Conservation (phyloP, 1,140 invertebrate species). For the Lithobius niger region DNA sequence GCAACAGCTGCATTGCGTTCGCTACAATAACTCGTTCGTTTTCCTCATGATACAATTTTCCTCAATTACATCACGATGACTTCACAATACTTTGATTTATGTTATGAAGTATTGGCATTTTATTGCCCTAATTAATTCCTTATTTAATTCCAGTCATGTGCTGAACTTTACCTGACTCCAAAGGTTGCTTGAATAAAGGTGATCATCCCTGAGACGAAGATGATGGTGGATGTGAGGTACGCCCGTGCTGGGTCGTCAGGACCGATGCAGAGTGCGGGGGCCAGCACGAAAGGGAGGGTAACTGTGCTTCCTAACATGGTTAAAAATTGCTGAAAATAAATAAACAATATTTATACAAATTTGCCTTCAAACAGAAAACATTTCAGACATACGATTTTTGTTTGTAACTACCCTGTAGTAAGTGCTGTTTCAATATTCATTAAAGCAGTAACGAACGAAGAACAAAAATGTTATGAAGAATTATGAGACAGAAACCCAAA, state of each 20-base stretch:
- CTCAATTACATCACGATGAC: too few species aligned
- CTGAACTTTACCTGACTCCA: conserved; percentile 53
- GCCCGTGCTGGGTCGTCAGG: conserved; percentile 60
- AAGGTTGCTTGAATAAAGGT: conserved; percentile 67
- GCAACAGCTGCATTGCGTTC: too few species aligned
- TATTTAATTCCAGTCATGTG: too few species aligned
- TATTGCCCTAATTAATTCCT: too few species aligned
- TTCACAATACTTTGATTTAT: too few species aligned
- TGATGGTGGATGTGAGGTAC: conserved; percentile 73
- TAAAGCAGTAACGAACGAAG: not conserved
- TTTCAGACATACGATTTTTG: not conserved
- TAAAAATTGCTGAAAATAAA: conserved; percentile 54
- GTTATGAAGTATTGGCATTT: too few species aligned
- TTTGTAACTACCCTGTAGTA: not conserved
- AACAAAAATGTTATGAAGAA: not conserved
- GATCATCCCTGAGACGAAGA: conserved; percentile 74
- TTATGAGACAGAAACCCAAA: not conserved
- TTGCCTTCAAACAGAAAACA: not conserved
- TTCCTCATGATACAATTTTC: too few species aligned
- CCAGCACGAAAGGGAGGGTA: conserved; percentile 66
- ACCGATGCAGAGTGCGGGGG: conserved; percentile 64
- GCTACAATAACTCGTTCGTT: too few species aligned
- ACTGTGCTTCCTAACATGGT: conserved; percentile 79
- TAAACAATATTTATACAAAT: not conserved
- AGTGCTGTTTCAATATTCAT: not conserved